Percentiles rank a stretch among this genome's conserved stretches.
Evolutionary conservation across 2,113 vertebrate genomes (phyloP).

Genomic region (Panthera tigris): DNA sequence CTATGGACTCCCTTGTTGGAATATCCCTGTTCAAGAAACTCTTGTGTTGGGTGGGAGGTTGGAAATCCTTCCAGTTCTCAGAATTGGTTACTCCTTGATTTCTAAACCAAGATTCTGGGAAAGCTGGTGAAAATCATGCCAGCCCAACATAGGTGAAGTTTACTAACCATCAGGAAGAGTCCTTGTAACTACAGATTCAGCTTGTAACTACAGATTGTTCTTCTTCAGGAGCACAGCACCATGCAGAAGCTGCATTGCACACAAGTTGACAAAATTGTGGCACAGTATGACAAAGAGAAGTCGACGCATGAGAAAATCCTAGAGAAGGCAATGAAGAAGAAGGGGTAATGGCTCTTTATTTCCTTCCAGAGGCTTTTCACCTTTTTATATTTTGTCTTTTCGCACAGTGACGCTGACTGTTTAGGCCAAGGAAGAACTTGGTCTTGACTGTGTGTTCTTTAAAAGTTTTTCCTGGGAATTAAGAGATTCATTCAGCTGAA

Average conservation of each 20-base stretch:
- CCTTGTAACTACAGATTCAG: background rate
- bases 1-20: background rate
- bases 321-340: constrained; percentile 98
- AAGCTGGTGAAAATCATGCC: background rate
- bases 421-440: background rate
- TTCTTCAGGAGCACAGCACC: constrained; percentile 92
- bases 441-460: background rate
- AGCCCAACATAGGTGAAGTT: background rate
- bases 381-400: background rate
- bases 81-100: background rate
- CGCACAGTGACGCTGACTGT: background rate
- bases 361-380: background rate
- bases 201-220: background rate
- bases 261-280: constrained; percentile 97
- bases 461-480: background rate
- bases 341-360: constrained; percentile 87
- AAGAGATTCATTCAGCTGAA: background rate
- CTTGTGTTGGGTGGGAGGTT: background rate
- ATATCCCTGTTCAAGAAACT: background rate
- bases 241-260: constrained; percentile 98
- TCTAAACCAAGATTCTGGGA: background rate
- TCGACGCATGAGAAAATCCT: constrained; percentile 92
- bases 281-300: constrained; percentile 96
- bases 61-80: background rate
- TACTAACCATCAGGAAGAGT: no score